A percentile compares a stretch with the other conserved stretches of the same genome.
Conservation (phyloP, 2,888 invertebrate genomes). For the Troilus luridus region DNA sequence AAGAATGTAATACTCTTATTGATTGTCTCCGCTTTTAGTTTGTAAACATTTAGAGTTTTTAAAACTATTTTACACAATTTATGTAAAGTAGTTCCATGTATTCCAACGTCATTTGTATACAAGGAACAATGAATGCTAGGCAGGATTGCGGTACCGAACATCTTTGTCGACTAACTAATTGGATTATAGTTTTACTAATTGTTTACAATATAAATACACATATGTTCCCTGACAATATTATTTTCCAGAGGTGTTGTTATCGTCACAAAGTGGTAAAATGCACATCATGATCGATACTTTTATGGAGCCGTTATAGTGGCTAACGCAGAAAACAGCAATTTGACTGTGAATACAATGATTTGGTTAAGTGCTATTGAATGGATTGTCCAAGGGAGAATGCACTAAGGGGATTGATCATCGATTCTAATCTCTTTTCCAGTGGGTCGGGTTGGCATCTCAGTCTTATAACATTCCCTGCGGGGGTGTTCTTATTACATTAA, state of each 20-base stretch:
- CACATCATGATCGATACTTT: not conserved
- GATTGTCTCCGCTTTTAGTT: too few relatives aligned
- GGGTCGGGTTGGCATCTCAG: not conserved
- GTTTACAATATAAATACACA: too few relatives aligned
- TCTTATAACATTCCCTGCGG: not conserved
- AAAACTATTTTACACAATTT: too few relatives aligned
- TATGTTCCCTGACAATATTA: not conserved
- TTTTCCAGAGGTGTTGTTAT: not conserved
- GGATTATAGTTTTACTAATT: too few relatives aligned
- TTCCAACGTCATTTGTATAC: too few relatives aligned
- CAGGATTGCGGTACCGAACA: too few relatives aligned
- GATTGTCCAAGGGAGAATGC: not conserved
- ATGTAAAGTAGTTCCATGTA: too few relatives aligned
- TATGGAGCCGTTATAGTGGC: not conserved
- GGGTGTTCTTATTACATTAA: not conserved
- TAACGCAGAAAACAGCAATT: not conserved
- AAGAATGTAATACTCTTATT: too few relatives aligned
- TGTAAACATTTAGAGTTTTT: too few relatives aligned
- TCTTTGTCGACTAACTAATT: too few relatives aligned
- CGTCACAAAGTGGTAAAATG: not conserved
- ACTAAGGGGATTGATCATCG: slow-evolving; percentile 39
- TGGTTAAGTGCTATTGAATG: slow-evolving; percentile 11
- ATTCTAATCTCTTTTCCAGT: slow-evolving; percentile 43
- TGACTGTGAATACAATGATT: slow-evolving; percentile 20
- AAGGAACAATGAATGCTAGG: too few relatives aligned